Base-by-base conservation (phyloP, 2,888 invertebrate genomes). In the Rosalia funebris region DNA sequence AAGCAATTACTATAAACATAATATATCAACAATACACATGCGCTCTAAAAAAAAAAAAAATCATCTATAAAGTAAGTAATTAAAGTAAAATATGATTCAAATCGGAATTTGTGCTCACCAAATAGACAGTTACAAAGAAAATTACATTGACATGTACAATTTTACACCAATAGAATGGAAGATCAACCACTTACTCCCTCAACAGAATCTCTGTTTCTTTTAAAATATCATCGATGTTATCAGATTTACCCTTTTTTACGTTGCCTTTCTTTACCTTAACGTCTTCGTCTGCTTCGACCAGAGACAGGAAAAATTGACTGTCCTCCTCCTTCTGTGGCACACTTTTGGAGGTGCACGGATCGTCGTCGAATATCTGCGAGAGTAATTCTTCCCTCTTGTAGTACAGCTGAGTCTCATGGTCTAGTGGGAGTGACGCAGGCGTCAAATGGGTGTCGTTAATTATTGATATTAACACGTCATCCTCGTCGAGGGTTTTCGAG, bases 351-450 rank as follows among this genome's bases (percentile, higher is more conserved):
- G 53, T 17, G 12, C 42, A 44, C 4, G 44, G 17, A 5, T 36
- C 20, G 1, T 58, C 53, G 16, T 39, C 36, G 32, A 61, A 60
- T 19, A 64, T 46, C 17, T 61, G 52, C 1, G 61, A 60, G 46
- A 58, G 52, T 1, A 64, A 25, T 41, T 61, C 58, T 12, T 59
- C 53, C 41, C 58, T 64, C 36, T 64, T 52, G 4, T 47, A 25
- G 16, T 45, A 25, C 10, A 64, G 12, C 25, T 47, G 44, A 0
- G 53, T 34, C 25, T 50, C 37, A 11, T 52, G 20, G 39, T 61
- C 58, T 11, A 32, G 14, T n/a, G 16, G n/a, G 20, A 44, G 11
- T 1, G 25, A 32, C 1, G 32, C 36, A 20, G 15, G 17, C n/a
- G 12, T 2, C n/a, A 19, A 9, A 20, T 32, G 12, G 2, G 32